A percentile compares a stretch with the other conserved stretches of the same genome.
Evolutionary conservation across 1,140 invertebrate genomes (phyloP).

Genomic region (Manduca sexta): DNA sequence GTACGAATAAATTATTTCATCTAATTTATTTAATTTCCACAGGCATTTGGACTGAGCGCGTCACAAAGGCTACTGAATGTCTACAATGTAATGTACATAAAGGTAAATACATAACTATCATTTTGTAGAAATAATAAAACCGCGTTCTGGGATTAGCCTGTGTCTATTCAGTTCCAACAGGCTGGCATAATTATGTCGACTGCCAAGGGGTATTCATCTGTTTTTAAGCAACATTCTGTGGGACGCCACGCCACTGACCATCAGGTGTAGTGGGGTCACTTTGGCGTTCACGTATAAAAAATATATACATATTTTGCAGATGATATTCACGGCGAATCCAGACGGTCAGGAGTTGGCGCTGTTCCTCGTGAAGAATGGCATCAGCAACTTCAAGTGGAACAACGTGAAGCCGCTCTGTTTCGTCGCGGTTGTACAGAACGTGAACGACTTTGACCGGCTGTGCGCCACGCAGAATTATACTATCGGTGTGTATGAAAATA

Average conservation of each 20-base stretch:
- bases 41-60: slow-evolving; percentile 50
- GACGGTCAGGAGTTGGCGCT: slow-evolving; percentile 18
- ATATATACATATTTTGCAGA: slow-evolving; percentile 13
- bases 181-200: too few relatives aligned
- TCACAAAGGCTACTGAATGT: slow-evolving; percentile 43
- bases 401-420: slow-evolving; percentile 20
- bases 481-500: neutral
- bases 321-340: slow-evolving; percentile 35
- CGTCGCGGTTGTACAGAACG: slow-evolving; percentile 24
- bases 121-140: slow-evolving; percentile 2
- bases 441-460: slow-evolving; percentile 39
- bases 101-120: slow-evolving; percentile 16
- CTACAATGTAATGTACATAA: slow-evolving; percentile 35
- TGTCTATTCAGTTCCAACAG: too few relatives aligned
- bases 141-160: too few relatives aligned
- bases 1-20: too few relatives aligned
- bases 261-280: too few relatives aligned
- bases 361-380: slow-evolving; percentile 37
- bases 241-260: too few relatives aligned
- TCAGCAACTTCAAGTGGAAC: slow-evolving; percentile 33
- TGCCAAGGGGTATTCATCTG: too few relatives aligned
- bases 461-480: slow-evolving; percentile 12
- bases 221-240: too few relatives aligned
- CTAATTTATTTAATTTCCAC: too few relatives aligned
- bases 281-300: too few relatives aligned